Percentiles rank a stretch among this genome's conserved stretches.
These are phyloP conservation scores for Blennius ocellaris DNA, from an alignment of 2,113 vertebrate species.

Conservation along the genomic window DNA sequence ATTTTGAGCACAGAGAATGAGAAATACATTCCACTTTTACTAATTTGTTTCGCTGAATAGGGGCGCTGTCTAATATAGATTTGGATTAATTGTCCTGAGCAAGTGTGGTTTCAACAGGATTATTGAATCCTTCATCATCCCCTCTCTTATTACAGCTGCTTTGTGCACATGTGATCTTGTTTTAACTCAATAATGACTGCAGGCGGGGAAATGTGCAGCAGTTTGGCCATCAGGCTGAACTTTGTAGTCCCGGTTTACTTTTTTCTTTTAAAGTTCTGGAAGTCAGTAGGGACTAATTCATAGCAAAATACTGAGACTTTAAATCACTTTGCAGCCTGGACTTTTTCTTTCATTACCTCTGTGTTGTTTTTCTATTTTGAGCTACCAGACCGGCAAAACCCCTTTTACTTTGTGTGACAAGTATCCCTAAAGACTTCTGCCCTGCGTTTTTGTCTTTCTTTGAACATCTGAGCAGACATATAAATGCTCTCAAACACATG, in stretches of 20 bases:
- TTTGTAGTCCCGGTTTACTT: slow-evolving; percentile 15
- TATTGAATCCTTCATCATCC: slow-evolving; percentile 34
- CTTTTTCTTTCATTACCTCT: slow-evolving; percentile 38
- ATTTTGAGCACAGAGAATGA: background rate
- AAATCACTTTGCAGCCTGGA: slow-evolving; percentile 34
- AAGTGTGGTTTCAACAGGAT: slow-evolving; percentile 2
- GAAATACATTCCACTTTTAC: background rate
- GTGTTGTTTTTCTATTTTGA: slow-evolving; percentile 55
- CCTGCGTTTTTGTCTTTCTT: slow-evolving; percentile 22
- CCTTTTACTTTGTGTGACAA: slow-evolving; percentile 23
- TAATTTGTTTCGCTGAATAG: slow-evolving; percentile 15
- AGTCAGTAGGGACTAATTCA: slow-evolving; percentile 42
- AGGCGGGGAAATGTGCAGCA: slow-evolving; percentile 6
- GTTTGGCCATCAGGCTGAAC: slow-evolving; percentile 14
- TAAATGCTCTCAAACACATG: background rate
- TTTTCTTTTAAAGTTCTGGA: slow-evolving; percentile 37
- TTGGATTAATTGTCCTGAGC: slow-evolving; percentile 22
- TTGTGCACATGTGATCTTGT: slow-evolving; percentile 21
- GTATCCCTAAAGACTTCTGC: slow-evolving; percentile 28
- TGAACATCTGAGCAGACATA: slow-evolving; percentile 4
- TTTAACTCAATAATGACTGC: slow-evolving; percentile 28
- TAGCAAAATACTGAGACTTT: slow-evolving; percentile 38
- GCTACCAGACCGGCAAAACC: slow-evolving; percentile 20
- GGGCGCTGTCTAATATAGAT: background rate
- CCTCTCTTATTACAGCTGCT: slow-evolving; percentile 19